These are phyloP conservation scores for Willisornis vidua DNA, from an alignment of 2,113 vertebrate species.

Conservation along the genomic window DNA sequence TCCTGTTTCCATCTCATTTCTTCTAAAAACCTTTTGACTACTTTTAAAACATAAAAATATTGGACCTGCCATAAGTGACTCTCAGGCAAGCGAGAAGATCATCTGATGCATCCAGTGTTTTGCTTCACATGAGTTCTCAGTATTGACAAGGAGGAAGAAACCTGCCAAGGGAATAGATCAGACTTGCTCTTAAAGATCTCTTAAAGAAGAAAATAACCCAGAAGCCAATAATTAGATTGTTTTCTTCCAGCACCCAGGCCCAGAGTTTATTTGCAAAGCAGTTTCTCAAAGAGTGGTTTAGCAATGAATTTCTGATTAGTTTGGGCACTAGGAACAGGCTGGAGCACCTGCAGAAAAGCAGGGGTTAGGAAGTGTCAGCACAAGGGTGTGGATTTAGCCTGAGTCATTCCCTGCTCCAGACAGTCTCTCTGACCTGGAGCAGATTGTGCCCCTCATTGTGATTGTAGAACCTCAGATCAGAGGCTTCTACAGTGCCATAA, in stretches of 20 bases:
- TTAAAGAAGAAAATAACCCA: neutral
- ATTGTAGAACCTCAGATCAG: neutral
- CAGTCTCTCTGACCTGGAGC: neutral
- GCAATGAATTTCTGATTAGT: neutral
- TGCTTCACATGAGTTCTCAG: neutral
- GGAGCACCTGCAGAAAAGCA: neutral
- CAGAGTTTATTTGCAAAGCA: slow-evolving; percentile 1
- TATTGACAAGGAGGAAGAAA: slow-evolving; percentile 8
- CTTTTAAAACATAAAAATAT: neutral
- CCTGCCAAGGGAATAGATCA: neutral
- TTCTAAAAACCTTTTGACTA: neutral
- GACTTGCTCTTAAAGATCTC: neutral
- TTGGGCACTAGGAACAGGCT: neutral
- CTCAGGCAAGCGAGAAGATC: neutral
- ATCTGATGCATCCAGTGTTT: neutral
- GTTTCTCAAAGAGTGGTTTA: neutral
- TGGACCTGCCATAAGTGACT: neutral
- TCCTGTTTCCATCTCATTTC: neutral
- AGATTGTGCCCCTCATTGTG: neutral
- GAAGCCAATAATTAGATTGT: neutral
- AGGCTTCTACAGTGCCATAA: neutral
- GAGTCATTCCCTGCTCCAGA: neutral
- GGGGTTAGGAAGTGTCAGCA: neutral
- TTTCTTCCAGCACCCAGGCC: neutral
- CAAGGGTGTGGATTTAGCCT: neutral